These are phyloP conservation scores for Callithrix jacchus DNA, from an alignment of 2,113 vertebrate genomes.

Conservation along the genomic window DNA sequence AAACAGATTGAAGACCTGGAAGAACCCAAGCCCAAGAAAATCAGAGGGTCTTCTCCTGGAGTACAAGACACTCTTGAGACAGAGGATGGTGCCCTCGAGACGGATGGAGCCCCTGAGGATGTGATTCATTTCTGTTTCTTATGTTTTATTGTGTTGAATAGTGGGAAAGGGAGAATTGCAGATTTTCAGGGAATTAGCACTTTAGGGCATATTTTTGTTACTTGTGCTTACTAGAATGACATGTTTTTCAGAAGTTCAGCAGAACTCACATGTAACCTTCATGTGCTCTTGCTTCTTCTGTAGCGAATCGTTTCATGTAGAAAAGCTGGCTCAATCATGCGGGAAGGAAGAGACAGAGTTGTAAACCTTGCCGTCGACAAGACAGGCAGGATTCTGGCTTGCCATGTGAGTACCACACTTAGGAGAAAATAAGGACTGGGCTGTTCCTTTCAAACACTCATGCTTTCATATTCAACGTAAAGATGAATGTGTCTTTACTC, in stretches of 20 bases:
- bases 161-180: background rate
- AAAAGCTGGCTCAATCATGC: constrained; percentile 93
- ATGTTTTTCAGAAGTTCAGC: background rate
- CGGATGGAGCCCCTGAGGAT: constrained; percentile 88
- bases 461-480: background rate
- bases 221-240: background rate
- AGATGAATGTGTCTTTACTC: background rate
- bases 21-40: constrained; percentile 91
- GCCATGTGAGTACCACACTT: constrained; percentile 90
- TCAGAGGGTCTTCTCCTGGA: constrained; percentile 79
- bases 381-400: constrained; percentile 89
- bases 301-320: constrained; percentile 91
- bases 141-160: background rate
- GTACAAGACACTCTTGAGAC: constrained; percentile 75
- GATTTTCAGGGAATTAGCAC: background rate
- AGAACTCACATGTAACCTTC: background rate
- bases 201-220: background rate
- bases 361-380: constrained; percentile 89
- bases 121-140: constrained; percentile 80
- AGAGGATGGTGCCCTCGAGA: constrained; percentile 62
- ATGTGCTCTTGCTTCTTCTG: background rate
- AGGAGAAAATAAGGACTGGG: background rate
- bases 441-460: background rate
- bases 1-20: constrained; percentile 86
- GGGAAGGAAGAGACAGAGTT: constrained; percentile 92